Base-by-base conservation (phyloP, 2,888 invertebrate species). In the Sinopyrophorus schimmeli region DNA sequence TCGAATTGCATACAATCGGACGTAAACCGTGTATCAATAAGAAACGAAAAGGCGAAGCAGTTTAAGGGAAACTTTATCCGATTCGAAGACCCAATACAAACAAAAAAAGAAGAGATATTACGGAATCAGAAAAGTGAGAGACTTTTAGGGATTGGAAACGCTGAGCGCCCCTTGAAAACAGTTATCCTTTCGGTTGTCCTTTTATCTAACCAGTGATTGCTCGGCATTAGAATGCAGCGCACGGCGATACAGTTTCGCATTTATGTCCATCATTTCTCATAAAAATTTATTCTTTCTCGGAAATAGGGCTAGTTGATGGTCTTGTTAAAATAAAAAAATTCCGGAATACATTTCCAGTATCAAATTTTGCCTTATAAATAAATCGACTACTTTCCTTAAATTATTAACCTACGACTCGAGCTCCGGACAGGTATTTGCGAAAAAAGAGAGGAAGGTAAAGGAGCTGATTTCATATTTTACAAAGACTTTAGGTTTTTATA, bases 161-260 rank as follows among this genome's bases (percentile, higher is more conserved):
- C 23, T 31, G 34, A 47, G 39, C 56, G 52, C 55, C 53, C 54
- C 50, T 52, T 48, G 46, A 54, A 57, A 47, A 48, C 54, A 55
- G 55, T 60, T 60, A 57, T 54, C 51, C 53, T 51, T 48, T 51
- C 44, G 47, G 53, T 47, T 53, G 44, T 47, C 47, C 47, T 37
- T 47, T 54, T 54, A 51, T 48, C 50, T 50, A 47, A 32, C 49
- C 42, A 48, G 42, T 44, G 50, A 56, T 56, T 53, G 53, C 50
- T 28, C 18, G 27, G 31, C 48, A 56, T 56, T 51, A 54, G 48
- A 47, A 54, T 54, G 50, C 53, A 26, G 32, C 38, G 23, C 53
- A 56, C 53, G 55, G 48, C 40, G 37, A 42, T 43, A 38, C 31
- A 15, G 21, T 43, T 43, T 38, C 31, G 28, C 38, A 48, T 49